Percentiles rank a stretch among this genome's conserved stretches.
Evolutionary conservation across 2,113 vertebrate species (phyloP).

Genomic region (Nerophis ophidion): DNA sequence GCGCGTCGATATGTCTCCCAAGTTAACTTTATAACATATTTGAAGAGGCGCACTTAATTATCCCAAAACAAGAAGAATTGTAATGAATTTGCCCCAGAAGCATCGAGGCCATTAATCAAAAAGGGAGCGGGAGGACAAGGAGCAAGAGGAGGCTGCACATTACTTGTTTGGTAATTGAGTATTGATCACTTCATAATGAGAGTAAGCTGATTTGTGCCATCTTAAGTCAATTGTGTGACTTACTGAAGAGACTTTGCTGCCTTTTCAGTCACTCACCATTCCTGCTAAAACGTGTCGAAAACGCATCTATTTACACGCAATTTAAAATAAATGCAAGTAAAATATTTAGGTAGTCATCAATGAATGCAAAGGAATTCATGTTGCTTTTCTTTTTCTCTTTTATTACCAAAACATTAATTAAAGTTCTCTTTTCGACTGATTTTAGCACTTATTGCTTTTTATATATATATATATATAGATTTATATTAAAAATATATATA

Average conservation of each 20-base stretch:
- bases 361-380: too few species aligned
- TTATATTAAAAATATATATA: too few species aligned
- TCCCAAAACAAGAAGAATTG: slow-evolving; percentile 28
- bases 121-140: slow-evolving; percentile 7
- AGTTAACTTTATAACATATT: background rate
- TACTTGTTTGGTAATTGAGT: slow-evolving; percentile 62
- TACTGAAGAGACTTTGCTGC: slow-evolving; percentile 1
- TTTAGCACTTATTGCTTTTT: too few species aligned
- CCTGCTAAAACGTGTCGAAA: too few species aligned
- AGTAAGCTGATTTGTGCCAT: slow-evolving; percentile 58
- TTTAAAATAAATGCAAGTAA: too few species aligned
- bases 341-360: too few species aligned
- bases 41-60: background rate
- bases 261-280: background rate
- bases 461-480: too few species aligned
- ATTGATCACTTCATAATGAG: slow-evolving; percentile 63
- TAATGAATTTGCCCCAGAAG: slow-evolving; percentile 25
- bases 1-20: background rate
- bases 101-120: slow-evolving; percentile 50
- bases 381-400: too few species aligned
- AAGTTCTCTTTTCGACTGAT: too few species aligned
- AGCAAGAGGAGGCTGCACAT: slow-evolving; percentile 36
- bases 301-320: too few species aligned
- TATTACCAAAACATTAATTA: too few species aligned
- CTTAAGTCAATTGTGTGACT: slow-evolving; percentile 53